Evolutionary conservation across 2,113 vertebrate species (phyloP).

Genomic region (Trochalopteron elliotii): DNA sequence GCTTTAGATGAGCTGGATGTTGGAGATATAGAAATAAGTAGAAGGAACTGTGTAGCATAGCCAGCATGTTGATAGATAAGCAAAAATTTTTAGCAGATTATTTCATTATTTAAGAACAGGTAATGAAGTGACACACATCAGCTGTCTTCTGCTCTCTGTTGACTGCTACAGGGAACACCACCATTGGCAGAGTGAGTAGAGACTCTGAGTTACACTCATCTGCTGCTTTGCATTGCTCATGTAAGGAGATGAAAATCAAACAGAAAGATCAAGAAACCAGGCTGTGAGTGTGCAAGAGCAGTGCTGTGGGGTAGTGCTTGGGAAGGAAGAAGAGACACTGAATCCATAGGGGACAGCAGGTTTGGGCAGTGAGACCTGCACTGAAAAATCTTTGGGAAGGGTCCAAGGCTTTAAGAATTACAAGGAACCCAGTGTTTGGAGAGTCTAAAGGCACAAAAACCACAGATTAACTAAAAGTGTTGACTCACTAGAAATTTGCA

Average conservation of each 20-base stretch:
- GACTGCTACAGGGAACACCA: not conserved
- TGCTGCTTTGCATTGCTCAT: not conserved
- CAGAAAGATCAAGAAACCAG: not conserved
- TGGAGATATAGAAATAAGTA: conserved; percentile 24
- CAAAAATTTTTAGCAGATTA: not conserved
- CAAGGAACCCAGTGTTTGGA: not conserved
- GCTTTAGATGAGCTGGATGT: not conserved
- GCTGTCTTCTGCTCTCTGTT: not conserved
- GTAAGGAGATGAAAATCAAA: not conserved
- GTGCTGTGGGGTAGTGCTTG: not conserved
- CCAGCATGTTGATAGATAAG: not conserved
- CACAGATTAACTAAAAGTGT: not conserved
- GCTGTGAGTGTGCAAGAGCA: not conserved
- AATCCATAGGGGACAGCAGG: not conserved
- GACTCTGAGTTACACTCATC: not conserved
- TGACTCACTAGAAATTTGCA: not conserved
- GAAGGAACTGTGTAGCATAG: conserved; percentile 19
- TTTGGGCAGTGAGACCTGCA: not conserved
- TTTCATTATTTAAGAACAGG: not conserved
- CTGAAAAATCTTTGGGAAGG: not conserved
- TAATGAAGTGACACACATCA: not conserved
- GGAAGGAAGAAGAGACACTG: not conserved
- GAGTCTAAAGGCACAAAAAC: rapidly evolving
- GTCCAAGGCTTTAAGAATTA: not conserved
- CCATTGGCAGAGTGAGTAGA: not conserved